Base-by-base conservation (phyloP, 2,888 invertebrate species). In the Parnassius smintheus region DNA sequence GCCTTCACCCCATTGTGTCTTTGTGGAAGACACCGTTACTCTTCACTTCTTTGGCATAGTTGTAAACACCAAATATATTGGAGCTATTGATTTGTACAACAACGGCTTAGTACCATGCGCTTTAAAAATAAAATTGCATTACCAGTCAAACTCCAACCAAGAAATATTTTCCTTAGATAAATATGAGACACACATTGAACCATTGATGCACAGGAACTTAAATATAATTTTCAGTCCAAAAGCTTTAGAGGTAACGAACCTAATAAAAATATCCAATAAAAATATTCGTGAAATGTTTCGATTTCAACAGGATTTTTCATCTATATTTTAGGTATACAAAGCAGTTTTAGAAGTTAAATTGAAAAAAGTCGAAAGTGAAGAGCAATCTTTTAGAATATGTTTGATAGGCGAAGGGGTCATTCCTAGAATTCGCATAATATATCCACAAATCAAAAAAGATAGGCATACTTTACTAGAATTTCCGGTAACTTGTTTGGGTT, bases 401-500 rank as follows among this genome's bases (percentile, higher is more conserved):
- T 70, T 91, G 35, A 85, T 89, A 51, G 91, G 91, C 2, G 87
- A 88, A 79, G 91, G 91, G 35, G 84, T 84, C 2, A 90, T 91
- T 72, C 91, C 91, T 0, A 82, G 91, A 66, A 84, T 91, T 68
- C 68, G 73, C 57, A 67, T 91, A 67, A 50, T 88, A 2, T 68
- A 73, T 41, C 91, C 91, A 1, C 66, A 62, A 25, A 63, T 83
- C 42, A 79, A 69, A 66, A 80, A 83, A 48, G 76, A 81, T 35
- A 80, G 78, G 64, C 71, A 82, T 22, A 75, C 82, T 3, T 35
- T 74, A 11, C 73, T 91, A 0, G 73, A 71, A 12, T 86, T 91
- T 65, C 86, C 91, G 8, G 83, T 90, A 0, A 91, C 91, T 9
- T 91, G 89, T 67, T 74, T 91, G 46, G 91, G 90, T 35, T 86